A percentile compares a stretch with the other conserved stretches of the same genome.
Evolutionary conservation across 2,797 vertebrate species (phyloP).

Genomic region (Acipenser ruthenus): DNA sequence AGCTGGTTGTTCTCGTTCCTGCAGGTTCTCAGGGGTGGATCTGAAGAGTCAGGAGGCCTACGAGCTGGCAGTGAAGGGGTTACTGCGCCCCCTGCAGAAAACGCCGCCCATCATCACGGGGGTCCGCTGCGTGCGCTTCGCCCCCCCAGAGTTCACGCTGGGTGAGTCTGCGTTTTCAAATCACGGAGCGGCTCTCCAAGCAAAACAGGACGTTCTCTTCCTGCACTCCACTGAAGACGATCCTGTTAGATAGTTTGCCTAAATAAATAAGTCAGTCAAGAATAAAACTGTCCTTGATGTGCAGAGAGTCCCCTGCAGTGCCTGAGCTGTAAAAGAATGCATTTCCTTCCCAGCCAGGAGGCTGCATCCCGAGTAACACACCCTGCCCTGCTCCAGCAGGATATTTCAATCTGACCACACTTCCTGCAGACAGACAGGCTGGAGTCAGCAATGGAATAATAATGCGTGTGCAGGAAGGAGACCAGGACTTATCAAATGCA

Average conservation of each 20-base stretch:
- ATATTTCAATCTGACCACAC: no score
- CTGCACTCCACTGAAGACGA: background rate
- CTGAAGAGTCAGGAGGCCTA: slow-evolving; percentile 85
- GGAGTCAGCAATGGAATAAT: no score
- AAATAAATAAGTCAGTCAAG: background rate
- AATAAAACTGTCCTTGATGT: background rate
- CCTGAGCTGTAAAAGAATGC: no score
- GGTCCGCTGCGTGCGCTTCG: slow-evolving; percentile 68
- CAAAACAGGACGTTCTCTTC: no score
- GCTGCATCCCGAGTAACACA: no score
- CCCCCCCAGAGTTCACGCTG: slow-evolving; percentile 78
- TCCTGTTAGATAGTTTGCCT: background rate
- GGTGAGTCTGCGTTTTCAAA: slow-evolving; percentile 49
- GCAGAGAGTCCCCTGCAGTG: no score
- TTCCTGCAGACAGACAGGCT: no score
- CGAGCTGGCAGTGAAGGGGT: slow-evolving; percentile 74
- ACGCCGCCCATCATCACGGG: slow-evolving; percentile 73
- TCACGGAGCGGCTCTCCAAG: no score
- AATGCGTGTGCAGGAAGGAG: no score
- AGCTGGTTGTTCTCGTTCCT: background rate
- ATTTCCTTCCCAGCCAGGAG: no score
- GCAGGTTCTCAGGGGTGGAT: slow-evolving; percentile 78
- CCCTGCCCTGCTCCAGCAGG: no score
- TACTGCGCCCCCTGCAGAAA: slow-evolving; percentile 74
- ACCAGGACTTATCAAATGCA: no score